Base-by-base conservation (phyloP, 37 sponge, comb jelly and placozoan species). In the Oopsacas minuta region DNA sequence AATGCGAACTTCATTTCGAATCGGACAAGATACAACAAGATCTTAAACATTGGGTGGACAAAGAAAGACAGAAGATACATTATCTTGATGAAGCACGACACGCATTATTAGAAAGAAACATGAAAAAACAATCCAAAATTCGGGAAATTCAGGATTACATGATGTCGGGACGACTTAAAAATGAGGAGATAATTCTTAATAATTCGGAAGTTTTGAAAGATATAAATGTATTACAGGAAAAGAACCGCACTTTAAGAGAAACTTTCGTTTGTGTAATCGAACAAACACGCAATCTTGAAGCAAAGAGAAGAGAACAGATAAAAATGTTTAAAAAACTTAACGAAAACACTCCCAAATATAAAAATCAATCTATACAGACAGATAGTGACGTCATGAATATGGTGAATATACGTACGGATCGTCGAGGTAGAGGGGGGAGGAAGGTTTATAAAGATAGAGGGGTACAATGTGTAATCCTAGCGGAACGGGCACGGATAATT, bases 41-140 rank as follows among this genome's bases (percentile, higher is more conserved):
- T 12, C 30, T 61, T 5, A n/a, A 61, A 61, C 75, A 61, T 34
- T 61, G 75, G 75, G 30, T 61, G 32, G 75, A 61, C 1, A 61
- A 61, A 34, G 75, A 61, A n/a, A 61, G 7, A 61, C 75, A 61
- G 75, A 61, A 61, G 28, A 61, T 61, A 20, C 75, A 61, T 61
- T 61, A 61, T 61, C 22, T 61, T 3, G 75, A 61, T 32, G 75
- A 61, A 34, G 7, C 75, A 10, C 20, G 75, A 3, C 75, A 12
- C 28, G 30, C 7, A 25, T 34, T 61, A 3, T n/a, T 61, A 12
- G 75, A 61, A 34, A 10, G 22, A n/a, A 61, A 61, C 30, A 7
- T 61, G 75, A 61, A 61, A n/a, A 61, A 61, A 61, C 75, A 61
- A n/a, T 20, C 75, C 3, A 61, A 61, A n/a, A 61, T 61, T 34